Base-by-base conservation (phyloP, 2,797 vertebrate genomes). In the Typhlichthys subterraneus region DNA sequence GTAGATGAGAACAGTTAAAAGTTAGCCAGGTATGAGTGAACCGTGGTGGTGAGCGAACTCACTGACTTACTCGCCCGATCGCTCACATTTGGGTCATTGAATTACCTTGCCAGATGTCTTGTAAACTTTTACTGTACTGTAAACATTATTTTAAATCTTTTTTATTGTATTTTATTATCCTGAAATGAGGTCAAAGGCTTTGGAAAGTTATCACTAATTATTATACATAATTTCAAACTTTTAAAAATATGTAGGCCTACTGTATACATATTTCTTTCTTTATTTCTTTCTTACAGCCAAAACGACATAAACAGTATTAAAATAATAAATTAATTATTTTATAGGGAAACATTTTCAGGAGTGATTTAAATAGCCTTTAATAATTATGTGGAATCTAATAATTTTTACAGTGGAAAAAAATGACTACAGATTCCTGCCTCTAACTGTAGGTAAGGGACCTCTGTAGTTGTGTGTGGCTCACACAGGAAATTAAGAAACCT, bases 401-500 rank as follows among this genome's bases (percentile, higher is more conserved):
- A 84, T 90, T 90, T 82, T 45, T 82, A 87, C 73, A 77, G 81
- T 70, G 47, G 57, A 82, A 86, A 83, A 87, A 73, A 83, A 87
- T 78, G 80, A 77, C 67, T 76, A 73, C 14, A 49, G 82, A 89
- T 85, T 88, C 63, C 51, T 59, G 66, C 6, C 83, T 87, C 82
- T 87, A 79, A 68, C 80, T 67, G 82, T 65, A 82, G 82, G 81
- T 74, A 70, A 69, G 61, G 77, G 71, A 82, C 80, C 81, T 86
- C 71, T 71, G 79, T 57, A 81, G 78, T 85, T 85, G 76, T 85
- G 91, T 92, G 92, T 93, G 92, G 90, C 87, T 91, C 76, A 50
- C 84, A 92, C 93, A 94, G 93, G 92, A 93, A 93, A 94, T 93
- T 90, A 92, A 93, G 87, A 93, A 92, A 91, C 91, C 89, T 93